Base-by-base conservation (phyloP, 30 jellyfish, hydroid and myxozoan genomes). In the Catostylus mosaicus region DNA sequence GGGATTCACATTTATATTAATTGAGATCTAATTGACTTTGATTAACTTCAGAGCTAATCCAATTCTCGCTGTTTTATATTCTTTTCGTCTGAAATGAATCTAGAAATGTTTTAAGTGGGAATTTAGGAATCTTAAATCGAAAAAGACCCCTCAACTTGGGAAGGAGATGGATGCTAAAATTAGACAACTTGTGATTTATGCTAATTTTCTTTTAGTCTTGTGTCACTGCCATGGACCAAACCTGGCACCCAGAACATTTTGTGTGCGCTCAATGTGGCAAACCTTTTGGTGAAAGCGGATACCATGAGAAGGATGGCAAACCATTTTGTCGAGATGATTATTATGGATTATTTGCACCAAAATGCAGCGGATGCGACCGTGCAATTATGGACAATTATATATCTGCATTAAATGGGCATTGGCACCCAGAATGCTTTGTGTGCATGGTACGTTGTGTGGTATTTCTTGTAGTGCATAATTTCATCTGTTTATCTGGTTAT, bases 241-340 rank as follows among this genome's bases (percentile, higher is more conserved):
- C 97, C 0, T 92, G 97, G 97, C 98, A 92, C 47, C 98, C 98
- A 0, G 98, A 92, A 73, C 98, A 92, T 63, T 92, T 92, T 48
- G 97, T 88, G 1, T 92, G 98, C 67, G 91, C 91, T n/a, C 83
- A 86, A 29, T 92, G 98, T 40, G 88, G 94, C 33, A 91, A 77
- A 62, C 89, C 96, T 9, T 88, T 92, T 54, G 97, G 97, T 19
- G 98, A 92, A 35, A 77, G 91, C 45, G 97, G 97, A 16, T 92
- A 77, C 56, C 97, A 86, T 56, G 97, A 87, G 81, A 87, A 78
- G 69, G 98, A 92, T 75, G 97, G 98, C 52, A 86, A 92, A 67
- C 96, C 97, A 24, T 92, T 52, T 61, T 92, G 98, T 48, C 89
- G 98, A 16, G 98, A 92, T 7, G 97, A 88, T 74, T 92, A 86